A percentile compares a stretch with the other conserved stretches of the same genome.
Conservation (phyloP, 2,797 vertebrate genomes). For the Myioborus melanocephalus region DNA sequence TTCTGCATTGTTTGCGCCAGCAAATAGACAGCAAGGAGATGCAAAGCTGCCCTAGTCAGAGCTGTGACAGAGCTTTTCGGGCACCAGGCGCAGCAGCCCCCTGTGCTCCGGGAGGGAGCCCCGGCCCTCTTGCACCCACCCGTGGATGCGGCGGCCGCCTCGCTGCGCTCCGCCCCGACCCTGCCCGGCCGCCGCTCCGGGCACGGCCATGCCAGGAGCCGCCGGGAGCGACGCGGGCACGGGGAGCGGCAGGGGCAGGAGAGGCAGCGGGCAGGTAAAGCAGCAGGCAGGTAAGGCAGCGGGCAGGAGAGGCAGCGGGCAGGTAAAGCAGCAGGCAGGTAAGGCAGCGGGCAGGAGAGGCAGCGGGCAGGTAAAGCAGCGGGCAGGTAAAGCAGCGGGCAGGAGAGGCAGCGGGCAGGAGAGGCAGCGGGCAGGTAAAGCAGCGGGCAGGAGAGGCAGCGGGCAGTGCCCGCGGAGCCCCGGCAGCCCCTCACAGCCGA, state of each 20-base stretch:
- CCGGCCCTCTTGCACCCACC: background rate
- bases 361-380: background rate
- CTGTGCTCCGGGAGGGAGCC: too few species aligned
- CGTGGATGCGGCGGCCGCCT: background rate
- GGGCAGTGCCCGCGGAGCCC: background rate
- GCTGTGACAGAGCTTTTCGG: background rate
- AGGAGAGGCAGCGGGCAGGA: background rate
- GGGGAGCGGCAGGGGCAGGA: background rate
- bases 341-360: too few species aligned
- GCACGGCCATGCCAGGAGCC: background rate
- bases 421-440: too few species aligned
- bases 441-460: background rate
- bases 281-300: background rate
- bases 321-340: too few species aligned
- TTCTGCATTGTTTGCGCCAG: background rate
- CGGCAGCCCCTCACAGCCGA: background rate
- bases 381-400: background rate
- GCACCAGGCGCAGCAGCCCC: accelerated
- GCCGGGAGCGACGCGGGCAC: background rate
- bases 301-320: too few species aligned
- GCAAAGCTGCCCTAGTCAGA: background rate
- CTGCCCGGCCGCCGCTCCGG: background rate
- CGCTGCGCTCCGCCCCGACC: background rate
- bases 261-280: too few species aligned
- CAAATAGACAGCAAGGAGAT: background rate